Conservation (phyloP, 2,888 invertebrate species). For the Torymus tubicola region DNA sequence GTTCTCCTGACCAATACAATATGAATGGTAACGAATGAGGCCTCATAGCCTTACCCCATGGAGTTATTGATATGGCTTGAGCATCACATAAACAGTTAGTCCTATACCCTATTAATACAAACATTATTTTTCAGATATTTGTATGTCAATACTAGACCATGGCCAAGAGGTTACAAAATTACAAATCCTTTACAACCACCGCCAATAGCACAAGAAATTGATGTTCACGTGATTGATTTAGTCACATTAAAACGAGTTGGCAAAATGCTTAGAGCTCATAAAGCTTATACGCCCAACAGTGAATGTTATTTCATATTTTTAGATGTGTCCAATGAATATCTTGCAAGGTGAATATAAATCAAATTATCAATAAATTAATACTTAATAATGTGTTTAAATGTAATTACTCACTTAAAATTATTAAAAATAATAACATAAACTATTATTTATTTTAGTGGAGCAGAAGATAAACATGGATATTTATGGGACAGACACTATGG, state of each 20-base stretch:
- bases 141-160: constrained; percentile 89
- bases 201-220: constrained; percentile 91
- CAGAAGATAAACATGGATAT: constrained; percentile 89
- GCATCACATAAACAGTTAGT: no score
- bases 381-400: neutral
- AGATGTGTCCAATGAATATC: constrained; percentile 88
- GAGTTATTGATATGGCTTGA: no score
- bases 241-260: constrained; percentile 86
- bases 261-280: constrained; percentile 86
- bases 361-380: no score
- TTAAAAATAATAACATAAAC: constrained; percentile 17
- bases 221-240: constrained; percentile 91
- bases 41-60: no score
- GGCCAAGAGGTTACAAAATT: constrained; percentile 87
- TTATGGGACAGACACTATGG: constrained; percentile 92
- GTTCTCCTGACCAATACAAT: no score
- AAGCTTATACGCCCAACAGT: constrained; percentile 89
- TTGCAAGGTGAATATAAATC: constrained; percentile 82
- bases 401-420: constrained; percentile 16
- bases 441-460: constrained; percentile 80
- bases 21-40: no score
- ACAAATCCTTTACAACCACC: constrained; percentile 88
- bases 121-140: constrained; percentile 79
- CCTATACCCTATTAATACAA: no score
- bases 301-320: constrained; percentile 92